Evolutionary conservation across 2,113 vertebrate species (phyloP).

Genomic region (Cyanoliseus patagonus): DNA sequence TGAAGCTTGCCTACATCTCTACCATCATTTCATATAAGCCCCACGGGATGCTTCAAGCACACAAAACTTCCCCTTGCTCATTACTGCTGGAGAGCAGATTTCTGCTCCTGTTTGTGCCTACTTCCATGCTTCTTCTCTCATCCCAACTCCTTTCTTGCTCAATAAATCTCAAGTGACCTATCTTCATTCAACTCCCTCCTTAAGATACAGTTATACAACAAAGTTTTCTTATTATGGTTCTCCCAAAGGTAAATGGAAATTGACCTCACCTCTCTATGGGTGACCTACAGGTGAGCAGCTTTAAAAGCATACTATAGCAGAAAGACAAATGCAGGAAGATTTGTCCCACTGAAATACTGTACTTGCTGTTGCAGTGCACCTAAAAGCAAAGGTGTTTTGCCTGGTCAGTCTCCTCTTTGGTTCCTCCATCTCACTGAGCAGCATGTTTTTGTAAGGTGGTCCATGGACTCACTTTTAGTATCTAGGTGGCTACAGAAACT

Average conservation of each 20-base stretch:
- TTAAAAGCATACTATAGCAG: background rate
- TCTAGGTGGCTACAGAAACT: background rate
- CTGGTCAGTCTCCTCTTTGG: background rate
- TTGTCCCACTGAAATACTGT: background rate
- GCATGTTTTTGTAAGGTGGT: background rate
- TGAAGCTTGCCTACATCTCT: conserved; percentile 23
- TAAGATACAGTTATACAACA: background rate
- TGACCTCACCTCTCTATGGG: background rate
- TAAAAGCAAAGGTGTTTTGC: background rate
- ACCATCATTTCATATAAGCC: background rate
- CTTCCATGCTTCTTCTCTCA: background rate
- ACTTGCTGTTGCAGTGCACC: background rate
- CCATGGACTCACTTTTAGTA: background rate
- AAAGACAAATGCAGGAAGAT: background rate
- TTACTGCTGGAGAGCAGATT: background rate
- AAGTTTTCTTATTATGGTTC: background rate
- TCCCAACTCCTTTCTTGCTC: background rate
- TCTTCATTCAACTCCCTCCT: background rate
- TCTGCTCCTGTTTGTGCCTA: background rate
- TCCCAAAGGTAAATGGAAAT: background rate
- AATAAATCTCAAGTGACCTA: background rate
- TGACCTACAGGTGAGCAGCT: background rate
- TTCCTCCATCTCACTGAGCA: background rate
- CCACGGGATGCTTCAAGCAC: background rate
- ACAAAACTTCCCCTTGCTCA: background rate